Evolutionary conservation across 2,797 vertebrate genomes (phyloP).

Genomic region (Trematomus bernacchii): DNA sequence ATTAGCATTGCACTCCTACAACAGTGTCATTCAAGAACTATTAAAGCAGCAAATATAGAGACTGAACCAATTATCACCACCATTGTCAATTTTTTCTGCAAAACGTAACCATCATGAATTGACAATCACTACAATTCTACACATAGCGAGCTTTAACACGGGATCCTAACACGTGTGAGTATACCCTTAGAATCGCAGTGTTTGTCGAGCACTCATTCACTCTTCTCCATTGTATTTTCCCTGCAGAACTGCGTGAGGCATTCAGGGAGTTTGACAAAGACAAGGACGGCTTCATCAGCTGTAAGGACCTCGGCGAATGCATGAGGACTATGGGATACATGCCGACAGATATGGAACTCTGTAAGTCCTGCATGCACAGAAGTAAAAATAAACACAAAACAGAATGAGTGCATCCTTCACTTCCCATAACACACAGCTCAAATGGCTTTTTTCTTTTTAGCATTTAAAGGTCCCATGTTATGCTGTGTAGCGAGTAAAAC

Average conservation of each 20-base stretch:
- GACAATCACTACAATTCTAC: neutral
- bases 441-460: too few relatives aligned
- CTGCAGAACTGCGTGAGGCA: slow-evolving; percentile 92
- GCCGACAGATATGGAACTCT: slow-evolving; percentile 99
- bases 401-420: neutral
- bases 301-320: slow-evolving; percentile 96
- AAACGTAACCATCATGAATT: neutral
- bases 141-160: too few relatives aligned
- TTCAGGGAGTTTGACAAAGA: slow-evolving; percentile 97
- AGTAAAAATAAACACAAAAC: neutral
- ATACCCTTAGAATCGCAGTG: neutral
- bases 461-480: too few relatives aligned
- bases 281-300: slow-evolving; percentile 94
- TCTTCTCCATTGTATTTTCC: neutral
- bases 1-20: too few relatives aligned
- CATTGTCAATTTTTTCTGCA: neutral
- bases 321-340: slow-evolving; percentile 99
- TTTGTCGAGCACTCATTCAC: neutral
- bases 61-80: neutral
- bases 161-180: neutral
- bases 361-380: slow-evolving; percentile 75
- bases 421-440: neutral
- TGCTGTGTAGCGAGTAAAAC: too few relatives aligned
- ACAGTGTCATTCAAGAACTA: too few relatives aligned
- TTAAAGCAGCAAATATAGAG: too few relatives aligned